Conservation (phyloP, 2,797 vertebrate genomes). For the Enteromius afrohamiltoni region DNA sequence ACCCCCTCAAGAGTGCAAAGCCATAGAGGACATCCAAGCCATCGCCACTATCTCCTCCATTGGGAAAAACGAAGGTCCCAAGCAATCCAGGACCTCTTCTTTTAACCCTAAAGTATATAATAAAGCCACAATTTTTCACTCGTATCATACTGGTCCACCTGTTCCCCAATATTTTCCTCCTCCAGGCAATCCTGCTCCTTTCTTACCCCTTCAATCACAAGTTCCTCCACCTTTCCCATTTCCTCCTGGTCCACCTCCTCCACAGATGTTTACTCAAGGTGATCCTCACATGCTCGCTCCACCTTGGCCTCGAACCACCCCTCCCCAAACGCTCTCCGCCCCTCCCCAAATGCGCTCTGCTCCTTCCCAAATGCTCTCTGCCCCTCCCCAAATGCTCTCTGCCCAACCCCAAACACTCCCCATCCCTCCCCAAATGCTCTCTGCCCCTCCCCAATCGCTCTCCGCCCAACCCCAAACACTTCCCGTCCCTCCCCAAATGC, state of each 20-base stretch:
- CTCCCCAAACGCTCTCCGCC: too few species aligned
- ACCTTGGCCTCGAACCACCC: constrained; percentile 77
- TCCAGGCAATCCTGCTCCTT: constrained; percentile 74
- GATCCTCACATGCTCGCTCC: constrained; percentile 74
- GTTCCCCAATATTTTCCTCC: constrained; percentile 79
- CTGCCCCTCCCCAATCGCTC: too few species aligned
- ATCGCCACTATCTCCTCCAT: constrained; percentile 78
- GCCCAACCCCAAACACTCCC: too few species aligned
- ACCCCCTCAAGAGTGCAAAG: constrained; percentile 68
- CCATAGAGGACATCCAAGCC: constrained; percentile 75
- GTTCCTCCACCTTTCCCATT: constrained; percentile 82
- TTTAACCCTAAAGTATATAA: constrained; percentile 70
- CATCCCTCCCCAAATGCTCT: too few species aligned
- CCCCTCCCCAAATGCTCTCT: too few species aligned
- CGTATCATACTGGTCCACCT: constrained; percentile 74
- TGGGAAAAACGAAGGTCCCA: constrained; percentile 77
- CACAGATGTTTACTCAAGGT: constrained; percentile 61
- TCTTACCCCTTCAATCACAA: constrained; percentile 80
- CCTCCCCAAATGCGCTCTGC: too few species aligned
- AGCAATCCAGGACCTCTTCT: constrained; percentile 69
- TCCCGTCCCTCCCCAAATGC: too few species aligned
- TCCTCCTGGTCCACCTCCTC: constrained; percentile 65
- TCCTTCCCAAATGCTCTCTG: too few species aligned
- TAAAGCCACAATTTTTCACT: constrained; percentile 72
- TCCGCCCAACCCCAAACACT: too few species aligned